Evolutionary conservation across 53 echinoderm and acorn worm genomes (phyloP).

Genomic region (Glandiceps talaboti): DNA sequence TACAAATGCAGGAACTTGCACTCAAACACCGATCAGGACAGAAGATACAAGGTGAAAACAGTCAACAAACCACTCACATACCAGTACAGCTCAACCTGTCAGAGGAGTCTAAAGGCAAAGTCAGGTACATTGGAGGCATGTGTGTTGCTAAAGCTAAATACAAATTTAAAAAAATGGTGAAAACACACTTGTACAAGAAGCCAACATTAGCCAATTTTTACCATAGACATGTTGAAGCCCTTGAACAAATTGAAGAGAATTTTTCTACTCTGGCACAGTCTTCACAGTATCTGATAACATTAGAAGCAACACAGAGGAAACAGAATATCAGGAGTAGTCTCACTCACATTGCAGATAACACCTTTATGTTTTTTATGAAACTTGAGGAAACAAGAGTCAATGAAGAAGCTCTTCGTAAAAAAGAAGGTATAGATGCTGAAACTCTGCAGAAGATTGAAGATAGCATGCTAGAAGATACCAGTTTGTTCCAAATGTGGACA

Average conservation of each 20-base stretch:
- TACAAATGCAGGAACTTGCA: not conserved
- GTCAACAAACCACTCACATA: no score
- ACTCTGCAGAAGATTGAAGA: not conserved
- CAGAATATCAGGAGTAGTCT: not conserved
- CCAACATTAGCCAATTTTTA: not conserved
- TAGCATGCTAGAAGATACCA: not conserved
- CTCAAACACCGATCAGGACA: not conserved
- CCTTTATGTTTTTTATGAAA: not conserved
- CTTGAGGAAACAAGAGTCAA: not conserved
- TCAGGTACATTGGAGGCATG: not conserved
- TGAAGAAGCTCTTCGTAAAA: not conserved
- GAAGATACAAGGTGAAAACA: not conserved
- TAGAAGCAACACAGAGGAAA: not conserved
- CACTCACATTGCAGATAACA: not conserved
- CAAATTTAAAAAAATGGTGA: not conserved
- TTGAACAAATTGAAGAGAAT: not conserved
- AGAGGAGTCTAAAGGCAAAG: not conserved
- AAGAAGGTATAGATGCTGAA: not conserved
- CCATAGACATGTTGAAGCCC: not conserved
- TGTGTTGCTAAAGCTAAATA: not conserved
- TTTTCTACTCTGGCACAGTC: not conserved
- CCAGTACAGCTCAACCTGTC: not conserved
- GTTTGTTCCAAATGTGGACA: not conserved
- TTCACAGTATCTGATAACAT: not conserved
- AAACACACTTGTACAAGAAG: not conserved